Percentiles rank a stretch among this genome's conserved stretches.
Conservation (phyloP, 2,888 invertebrate species). For the Sphaerophoria taeniata region DNA sequence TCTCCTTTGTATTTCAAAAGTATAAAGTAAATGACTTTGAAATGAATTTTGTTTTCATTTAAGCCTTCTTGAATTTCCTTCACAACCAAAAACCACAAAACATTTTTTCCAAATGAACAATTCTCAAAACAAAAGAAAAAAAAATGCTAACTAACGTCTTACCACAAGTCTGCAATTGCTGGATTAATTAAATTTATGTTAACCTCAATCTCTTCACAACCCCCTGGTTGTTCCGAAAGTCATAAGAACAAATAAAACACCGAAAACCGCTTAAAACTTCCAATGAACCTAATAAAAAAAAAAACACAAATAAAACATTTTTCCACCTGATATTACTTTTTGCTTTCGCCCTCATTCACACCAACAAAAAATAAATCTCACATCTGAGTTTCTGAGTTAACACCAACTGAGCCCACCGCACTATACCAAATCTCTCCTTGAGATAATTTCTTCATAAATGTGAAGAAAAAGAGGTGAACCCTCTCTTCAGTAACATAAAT, state of each 20-base stretch:
- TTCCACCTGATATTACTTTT: slow-evolving; percentile 45
- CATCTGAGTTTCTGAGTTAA: slow-evolving; percentile 21
- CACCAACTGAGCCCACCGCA: slow-evolving; percentile 35
- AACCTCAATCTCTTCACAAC: no score
- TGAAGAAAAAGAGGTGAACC: slow-evolving; percentile 29
- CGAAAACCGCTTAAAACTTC: slow-evolving; percentile 50
- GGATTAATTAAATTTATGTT: not conserved
- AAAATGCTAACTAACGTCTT: not conserved
- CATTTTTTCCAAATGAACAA: not conserved
- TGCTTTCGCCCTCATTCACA: slow-evolving; percentile 31
- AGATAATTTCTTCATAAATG: no score
- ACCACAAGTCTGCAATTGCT: not conserved
- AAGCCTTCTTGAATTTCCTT: no score
- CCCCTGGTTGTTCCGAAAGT: slow-evolving; percentile 16
- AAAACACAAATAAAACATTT: slow-evolving; percentile 19
- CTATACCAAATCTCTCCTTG: slow-evolving; percentile 28
- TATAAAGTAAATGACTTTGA: no score
- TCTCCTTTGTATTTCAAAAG: no score
- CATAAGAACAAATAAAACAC: slow-evolving; percentile 22
- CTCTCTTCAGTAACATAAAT: slow-evolving; percentile 42
- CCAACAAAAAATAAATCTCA: slow-evolving; percentile 12
- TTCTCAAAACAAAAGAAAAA: not conserved
- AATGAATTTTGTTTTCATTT: not conserved
- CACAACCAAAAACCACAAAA: not conserved
- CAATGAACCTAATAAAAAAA: slow-evolving; percentile 4